Percentiles rank a stretch among this genome's conserved stretches.
phyloP scores from a whole-genome alignment of 1,140 invertebrate species.

The Tetraneura akinire region DNA sequence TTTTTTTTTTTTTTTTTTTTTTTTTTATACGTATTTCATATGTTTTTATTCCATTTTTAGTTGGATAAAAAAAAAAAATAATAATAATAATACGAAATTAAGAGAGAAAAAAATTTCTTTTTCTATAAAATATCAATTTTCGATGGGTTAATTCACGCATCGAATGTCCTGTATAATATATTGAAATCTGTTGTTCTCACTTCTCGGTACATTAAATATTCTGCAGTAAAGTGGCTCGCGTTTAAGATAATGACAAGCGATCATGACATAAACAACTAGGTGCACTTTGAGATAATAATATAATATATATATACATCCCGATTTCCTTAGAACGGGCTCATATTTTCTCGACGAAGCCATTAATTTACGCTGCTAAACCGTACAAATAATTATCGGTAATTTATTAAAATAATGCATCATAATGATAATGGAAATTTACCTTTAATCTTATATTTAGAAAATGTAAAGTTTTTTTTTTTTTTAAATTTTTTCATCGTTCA shows the following conservation, averaged over 20 bases:
- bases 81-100: too few species aligned
- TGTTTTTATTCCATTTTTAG: too few species aligned
- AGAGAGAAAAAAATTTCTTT: too few species aligned
- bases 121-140: too few species aligned
- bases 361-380: not conserved
- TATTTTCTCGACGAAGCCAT: not conserved
- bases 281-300: not conserved
- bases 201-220: slow-evolving; percentile 22
- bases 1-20: too few species aligned
- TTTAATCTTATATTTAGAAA: not conserved
- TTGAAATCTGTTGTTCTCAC: not conserved
- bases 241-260: slow-evolving; percentile 13
- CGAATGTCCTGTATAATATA: too few species aligned
- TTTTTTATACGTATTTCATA: too few species aligned
- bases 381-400: not conserved
- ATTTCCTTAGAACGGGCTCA: not conserved
- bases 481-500: too few species aligned
- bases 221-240: not conserved
- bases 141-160: too few species aligned
- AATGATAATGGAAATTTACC: not conserved
- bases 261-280: slow-evolving; percentile 9
- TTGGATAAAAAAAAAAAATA: too few species aligned
- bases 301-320: too few species aligned
- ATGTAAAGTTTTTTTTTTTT: too few species aligned
- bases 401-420: not conserved